Percentiles rank a stretch among this genome's conserved stretches.
Conservation (phyloP, 2,888 invertebrate genomes). For the Mycalesis mineus region DNA sequence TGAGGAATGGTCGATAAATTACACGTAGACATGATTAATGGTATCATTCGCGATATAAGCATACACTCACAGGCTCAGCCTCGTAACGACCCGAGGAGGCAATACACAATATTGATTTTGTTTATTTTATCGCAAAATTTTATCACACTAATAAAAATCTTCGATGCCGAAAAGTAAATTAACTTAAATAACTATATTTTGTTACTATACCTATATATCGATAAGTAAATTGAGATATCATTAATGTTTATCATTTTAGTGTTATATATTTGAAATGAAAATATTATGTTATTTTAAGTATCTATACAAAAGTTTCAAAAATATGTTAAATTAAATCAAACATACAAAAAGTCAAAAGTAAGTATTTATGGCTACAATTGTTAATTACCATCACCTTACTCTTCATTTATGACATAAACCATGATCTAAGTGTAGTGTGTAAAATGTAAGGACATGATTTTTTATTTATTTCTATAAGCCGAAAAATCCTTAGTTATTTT, state of each 20-base stretch:
- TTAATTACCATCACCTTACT: too few relatives aligned
- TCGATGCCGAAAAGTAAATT: not conserved
- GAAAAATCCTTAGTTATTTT: too few relatives aligned
- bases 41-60: not conserved
- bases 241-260: not conserved
- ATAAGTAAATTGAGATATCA: not conserved
- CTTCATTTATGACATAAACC: too few relatives aligned
- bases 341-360: not conserved
- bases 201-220: not conserved
- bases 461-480: too few relatives aligned
- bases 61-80: not conserved
- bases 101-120: slow-evolving; percentile 1
- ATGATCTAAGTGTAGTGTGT: too few relatives aligned
- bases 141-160: not conserved
- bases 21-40: not conserved
- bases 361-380: not conserved
- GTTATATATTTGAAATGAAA: not conserved
- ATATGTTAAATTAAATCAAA: not conserved
- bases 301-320: not conserved
- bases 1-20: not conserved
- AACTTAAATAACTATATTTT: not conserved
- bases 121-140: slow-evolving; percentile 5
- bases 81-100: slow-evolving; percentile 10
- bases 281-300: not conserved
- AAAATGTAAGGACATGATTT: too few relatives aligned